Conservation (phyloP, 2,113 vertebrate species). For the Azemiops feae region DNA sequence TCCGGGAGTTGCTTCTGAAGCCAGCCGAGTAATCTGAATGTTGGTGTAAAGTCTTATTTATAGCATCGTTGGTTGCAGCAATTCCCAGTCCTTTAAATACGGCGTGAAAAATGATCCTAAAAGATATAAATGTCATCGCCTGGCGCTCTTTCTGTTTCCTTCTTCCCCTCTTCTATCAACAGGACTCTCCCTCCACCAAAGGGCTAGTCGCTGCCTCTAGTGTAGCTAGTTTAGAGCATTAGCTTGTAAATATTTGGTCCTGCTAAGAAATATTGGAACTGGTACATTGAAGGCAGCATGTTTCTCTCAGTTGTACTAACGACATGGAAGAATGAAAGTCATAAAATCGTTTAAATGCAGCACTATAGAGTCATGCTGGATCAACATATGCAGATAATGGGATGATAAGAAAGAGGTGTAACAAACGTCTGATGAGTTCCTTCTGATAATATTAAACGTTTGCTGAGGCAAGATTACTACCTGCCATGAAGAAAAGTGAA, state of each 20-base stretch:
- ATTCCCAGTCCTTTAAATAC: not conserved
- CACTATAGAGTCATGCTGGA: not conserved
- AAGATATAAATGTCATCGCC: conserved; percentile 14
- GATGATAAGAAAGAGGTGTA: not conserved
- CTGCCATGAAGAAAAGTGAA: not conserved
- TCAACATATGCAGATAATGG: conserved; percentile 11
- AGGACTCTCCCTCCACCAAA: not conserved
- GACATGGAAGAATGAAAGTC: not conserved
- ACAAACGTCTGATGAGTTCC: not conserved
- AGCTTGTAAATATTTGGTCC: not conserved
- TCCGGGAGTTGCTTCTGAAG: not conserved
- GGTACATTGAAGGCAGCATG: not conserved
- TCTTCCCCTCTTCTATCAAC: not conserved
- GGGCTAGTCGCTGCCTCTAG: not conserved
- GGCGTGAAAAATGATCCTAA: conserved; percentile 26
- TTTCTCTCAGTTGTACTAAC: not conserved
- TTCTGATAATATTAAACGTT: conserved; percentile 1
- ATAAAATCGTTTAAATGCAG: not conserved
- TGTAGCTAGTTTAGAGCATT: not conserved
- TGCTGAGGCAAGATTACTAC: not conserved
- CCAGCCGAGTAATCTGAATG: not conserved
- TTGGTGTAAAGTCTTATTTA: conserved; percentile 26
- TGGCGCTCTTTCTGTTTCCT: not conserved
- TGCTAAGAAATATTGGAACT: not conserved
- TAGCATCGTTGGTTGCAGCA: not conserved